Percentiles rank a stretch among this genome's conserved stretches.
Conservation (phyloP, 1,140 invertebrate genomes). For the Hyphantria cunea region DNA sequence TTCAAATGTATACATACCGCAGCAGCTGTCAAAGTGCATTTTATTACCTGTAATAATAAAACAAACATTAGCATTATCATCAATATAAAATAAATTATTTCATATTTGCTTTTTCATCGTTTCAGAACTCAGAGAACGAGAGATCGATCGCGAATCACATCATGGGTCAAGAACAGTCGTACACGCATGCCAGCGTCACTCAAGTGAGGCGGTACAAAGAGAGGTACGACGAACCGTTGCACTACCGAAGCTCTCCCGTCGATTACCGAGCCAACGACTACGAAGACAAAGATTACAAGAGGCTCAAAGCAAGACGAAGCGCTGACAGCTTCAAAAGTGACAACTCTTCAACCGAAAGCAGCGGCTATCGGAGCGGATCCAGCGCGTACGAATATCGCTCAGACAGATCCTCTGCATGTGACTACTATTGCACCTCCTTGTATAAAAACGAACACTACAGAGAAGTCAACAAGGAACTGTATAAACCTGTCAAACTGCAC, state of each 20-base stretch:
- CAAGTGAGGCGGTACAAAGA: constrained; percentile 62
- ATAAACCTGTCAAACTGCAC: constrained; percentile 78
- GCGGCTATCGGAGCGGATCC: constrained; percentile 73
- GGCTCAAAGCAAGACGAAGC: constrained; percentile 61
- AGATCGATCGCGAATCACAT: constrained; percentile 46
- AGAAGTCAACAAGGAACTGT: constrained; percentile 77
- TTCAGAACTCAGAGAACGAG: constrained; percentile 48
- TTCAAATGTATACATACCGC: no score
- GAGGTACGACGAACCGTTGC: constrained; percentile 60
- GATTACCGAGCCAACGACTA: constrained; percentile 52
- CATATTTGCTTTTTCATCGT: background rate
- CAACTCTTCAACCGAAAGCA: constrained; percentile 70
- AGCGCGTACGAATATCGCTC: constrained; percentile 65
- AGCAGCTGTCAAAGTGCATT: no score
- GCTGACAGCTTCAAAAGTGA: constrained; percentile 73
- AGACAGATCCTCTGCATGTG: constrained; percentile 68
- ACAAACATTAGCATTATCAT: no score
- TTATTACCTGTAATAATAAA: no score
- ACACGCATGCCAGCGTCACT: constrained; percentile 59
- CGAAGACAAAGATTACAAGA: constrained; percentile 63
- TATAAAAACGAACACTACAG: constrained; percentile 82
- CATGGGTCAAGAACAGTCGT: constrained; percentile 78
- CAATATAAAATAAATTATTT: no score
- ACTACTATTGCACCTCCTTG: constrained; percentile 70
- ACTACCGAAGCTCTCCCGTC: constrained; percentile 47